Percentiles rank a stretch among this genome's conserved stretches.
Evolutionary conservation across 2,888 invertebrate genomes (phyloP).

Genomic region (Escarpia spicata): DNA sequence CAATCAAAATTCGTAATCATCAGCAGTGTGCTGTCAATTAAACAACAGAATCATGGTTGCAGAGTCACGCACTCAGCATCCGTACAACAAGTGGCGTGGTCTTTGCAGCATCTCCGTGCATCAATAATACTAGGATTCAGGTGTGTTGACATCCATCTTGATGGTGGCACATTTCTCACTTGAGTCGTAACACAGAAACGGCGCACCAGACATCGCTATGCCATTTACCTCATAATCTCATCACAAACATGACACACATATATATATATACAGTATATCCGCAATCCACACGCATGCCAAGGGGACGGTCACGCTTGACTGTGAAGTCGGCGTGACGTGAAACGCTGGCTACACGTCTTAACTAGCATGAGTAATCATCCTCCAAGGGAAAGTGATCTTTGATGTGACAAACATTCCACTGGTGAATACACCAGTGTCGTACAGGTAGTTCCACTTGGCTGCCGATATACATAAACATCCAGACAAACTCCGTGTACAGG

Average conservation of each 20-base stretch:
- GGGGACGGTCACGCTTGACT: not conserved
- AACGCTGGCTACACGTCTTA: not conserved
- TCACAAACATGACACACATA: not conserved
- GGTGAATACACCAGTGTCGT: not conserved
- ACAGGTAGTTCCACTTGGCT: not conserved
- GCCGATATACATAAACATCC: not conserved
- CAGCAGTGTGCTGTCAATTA: not conserved
- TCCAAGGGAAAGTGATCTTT: not conserved
- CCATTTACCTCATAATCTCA: not conserved
- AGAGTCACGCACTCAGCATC: not conserved
- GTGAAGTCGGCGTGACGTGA: not conserved
- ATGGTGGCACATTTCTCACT: not conserved
- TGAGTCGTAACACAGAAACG: not conserved
- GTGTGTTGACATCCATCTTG: not conserved
- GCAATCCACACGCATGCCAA: not conserved
- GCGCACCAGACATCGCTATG: not conserved
- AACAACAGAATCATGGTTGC: not conserved
- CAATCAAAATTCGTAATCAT: not conserved
- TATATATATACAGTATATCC: not conserved
- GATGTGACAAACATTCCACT: not conserved
- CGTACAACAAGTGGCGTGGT: not conserved
- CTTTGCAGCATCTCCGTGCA: not conserved
- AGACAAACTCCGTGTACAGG: not conserved
- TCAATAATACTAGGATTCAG: not conserved
- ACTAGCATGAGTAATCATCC: not conserved